phyloP scores from a whole-genome alignment of 2,797 vertebrate genomes.

The Sphaeramia orbicularis region DNA sequence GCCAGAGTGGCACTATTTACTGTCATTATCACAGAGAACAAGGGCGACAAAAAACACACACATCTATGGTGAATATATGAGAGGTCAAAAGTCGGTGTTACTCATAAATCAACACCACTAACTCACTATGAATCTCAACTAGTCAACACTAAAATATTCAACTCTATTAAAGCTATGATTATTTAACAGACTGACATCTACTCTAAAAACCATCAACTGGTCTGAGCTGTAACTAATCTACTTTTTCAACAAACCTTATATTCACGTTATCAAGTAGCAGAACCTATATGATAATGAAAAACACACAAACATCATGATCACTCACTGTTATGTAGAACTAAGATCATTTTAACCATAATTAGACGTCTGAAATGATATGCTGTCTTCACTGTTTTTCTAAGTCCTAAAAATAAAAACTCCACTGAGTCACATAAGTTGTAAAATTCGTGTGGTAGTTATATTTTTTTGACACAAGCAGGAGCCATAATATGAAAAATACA shows the following conservation, averaged over 20 bases:
- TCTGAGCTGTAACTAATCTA: conserved; percentile 25
- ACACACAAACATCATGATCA: conserved; percentile 4
- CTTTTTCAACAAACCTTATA: conserved; percentile 63
- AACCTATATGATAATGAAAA: conserved; percentile 61
- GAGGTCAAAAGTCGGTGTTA: conserved; percentile 6
- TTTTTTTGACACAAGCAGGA: too few relatives aligned
- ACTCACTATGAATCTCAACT: conserved; percentile 36
- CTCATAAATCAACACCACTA: conserved; percentile 25
- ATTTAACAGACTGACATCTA: conserved; percentile 14
- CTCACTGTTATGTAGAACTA: too few relatives aligned
- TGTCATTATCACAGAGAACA: conserved; percentile 64
- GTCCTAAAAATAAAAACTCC: too few relatives aligned
- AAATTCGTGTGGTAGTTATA: too few relatives aligned
- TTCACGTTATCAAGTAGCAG: conserved; percentile 54
- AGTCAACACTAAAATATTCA: conserved; percentile 17
- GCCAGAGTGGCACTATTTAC: conserved; percentile 92
- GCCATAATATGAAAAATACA: too few relatives aligned
- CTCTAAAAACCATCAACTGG: conserved; percentile 1
- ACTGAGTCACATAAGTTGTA: too few relatives aligned
- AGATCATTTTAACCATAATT: too few relatives aligned
- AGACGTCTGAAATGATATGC: too few relatives aligned
- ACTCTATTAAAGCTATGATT: conserved; percentile 21
- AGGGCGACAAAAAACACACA: conserved; percentile 10
- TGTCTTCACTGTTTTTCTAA: too few relatives aligned
- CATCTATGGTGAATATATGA: background rate